phyloP scores from a whole-genome alignment of 1,140 invertebrate species.

The Hycleus phaleratus region DNA sequence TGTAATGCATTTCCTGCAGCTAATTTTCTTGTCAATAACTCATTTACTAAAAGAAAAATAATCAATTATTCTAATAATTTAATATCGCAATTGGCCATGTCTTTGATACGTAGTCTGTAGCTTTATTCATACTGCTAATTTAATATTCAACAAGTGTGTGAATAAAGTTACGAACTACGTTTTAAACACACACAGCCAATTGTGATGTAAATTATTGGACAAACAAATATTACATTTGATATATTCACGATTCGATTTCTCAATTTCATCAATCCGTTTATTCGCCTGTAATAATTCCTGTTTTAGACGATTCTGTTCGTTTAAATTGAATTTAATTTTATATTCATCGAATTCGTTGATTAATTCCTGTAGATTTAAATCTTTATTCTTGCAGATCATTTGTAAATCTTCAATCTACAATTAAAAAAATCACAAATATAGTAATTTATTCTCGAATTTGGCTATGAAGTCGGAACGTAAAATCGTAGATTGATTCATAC shows the following conservation, averaged over 20 bases:
- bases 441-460: too few species aligned
- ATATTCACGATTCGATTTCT: constrained; percentile 18
- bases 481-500: too few species aligned
- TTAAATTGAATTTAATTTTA: constrained; percentile 4
- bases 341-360: constrained; percentile 12
- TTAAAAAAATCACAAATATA: too few species aligned
- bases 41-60: constrained; percentile 16
- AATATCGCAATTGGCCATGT: neutral
- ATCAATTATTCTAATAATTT: neutral
- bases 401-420: constrained; percentile 11
- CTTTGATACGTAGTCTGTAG: too few species aligned
- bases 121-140: too few species aligned
- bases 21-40: constrained; percentile 16
- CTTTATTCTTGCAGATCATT: constrained; percentile 3
- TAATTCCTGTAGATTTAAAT: constrained; percentile 5
- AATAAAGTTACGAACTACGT: too few species aligned
- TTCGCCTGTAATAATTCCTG: constrained; percentile 5
- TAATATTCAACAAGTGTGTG: too few species aligned
- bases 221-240: constrained; percentile 8
- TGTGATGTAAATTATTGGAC: neutral
- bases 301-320: constrained; percentile 7
- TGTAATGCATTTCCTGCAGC: constrained; percentile 5
- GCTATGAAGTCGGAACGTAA: too few species aligned
- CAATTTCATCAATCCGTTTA: constrained; percentile 10
- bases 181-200: too few species aligned